Conservation (phyloP, 2,888 invertebrate species). For the Tinea trinotella region DNA sequence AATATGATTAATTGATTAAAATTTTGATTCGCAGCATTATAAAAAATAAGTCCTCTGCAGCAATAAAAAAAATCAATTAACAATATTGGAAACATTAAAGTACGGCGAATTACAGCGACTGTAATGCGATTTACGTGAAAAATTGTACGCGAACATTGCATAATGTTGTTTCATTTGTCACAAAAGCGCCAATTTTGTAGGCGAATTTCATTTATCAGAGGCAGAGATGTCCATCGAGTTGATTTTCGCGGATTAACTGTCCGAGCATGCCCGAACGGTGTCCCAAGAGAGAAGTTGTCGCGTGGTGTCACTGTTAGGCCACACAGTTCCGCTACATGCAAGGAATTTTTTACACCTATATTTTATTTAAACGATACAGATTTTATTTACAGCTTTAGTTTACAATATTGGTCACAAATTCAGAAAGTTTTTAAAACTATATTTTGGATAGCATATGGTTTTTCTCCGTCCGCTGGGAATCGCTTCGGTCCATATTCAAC, state of each 20-base stretch:
- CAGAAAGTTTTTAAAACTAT: not conserved
- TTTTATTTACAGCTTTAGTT: not conserved
- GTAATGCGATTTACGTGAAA: slow-evolving; percentile 3
- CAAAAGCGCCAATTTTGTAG: slow-evolving; percentile 28
- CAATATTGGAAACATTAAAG: not conserved
- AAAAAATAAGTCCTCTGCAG: too few species aligned
- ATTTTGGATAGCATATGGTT: not conserved
- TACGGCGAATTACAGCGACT: not conserved
- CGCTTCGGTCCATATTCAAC: too few species aligned
- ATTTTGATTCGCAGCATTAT: too few species aligned
- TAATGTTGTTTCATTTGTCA: slow-evolving; percentile 34
- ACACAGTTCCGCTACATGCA: not conserved
- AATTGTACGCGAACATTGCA: slow-evolving; percentile 15
- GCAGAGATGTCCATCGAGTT: slow-evolving; percentile 20
- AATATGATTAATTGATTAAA: too few species aligned
- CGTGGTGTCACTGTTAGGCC: slow-evolving; percentile 2
- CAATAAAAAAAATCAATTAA: slow-evolving; percentile 3
- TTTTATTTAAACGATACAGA: not conserved
- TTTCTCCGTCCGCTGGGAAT: not conserved
- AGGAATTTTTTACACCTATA: slow-evolving; percentile 5
- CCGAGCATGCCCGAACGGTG: slow-evolving; percentile 19
- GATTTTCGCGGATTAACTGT: slow-evolving; percentile 31
- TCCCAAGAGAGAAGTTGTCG: slow-evolving; percentile 20
- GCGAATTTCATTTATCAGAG: slow-evolving; percentile 46
- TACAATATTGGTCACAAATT: not conserved